These are phyloP conservation scores for Icerya purchasi DNA, from an alignment of 2,888 invertebrate genomes.

Conservation along the genomic window DNA sequence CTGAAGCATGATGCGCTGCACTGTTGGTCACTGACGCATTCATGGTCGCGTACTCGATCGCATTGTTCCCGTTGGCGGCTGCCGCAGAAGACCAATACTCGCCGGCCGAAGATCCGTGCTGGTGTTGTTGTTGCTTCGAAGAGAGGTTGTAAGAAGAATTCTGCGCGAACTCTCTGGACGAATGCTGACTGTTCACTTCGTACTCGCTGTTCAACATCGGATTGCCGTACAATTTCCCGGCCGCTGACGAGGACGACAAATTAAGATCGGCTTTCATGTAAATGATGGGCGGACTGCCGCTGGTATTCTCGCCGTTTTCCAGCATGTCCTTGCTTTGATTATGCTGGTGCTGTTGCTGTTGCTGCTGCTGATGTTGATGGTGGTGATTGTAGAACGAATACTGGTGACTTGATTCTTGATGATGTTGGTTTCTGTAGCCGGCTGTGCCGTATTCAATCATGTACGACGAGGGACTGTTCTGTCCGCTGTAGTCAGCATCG, in stretches of 20 bases:
- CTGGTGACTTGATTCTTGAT: not conserved
- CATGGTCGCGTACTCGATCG: conserved; percentile 9
- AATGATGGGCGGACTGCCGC: conserved; percentile 1
- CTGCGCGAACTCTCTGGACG: not conserved
- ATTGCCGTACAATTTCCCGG: conserved; percentile 5
- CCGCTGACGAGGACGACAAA: not conserved
- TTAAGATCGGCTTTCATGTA: conserved; percentile 4
- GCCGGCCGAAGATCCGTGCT: not conserved
- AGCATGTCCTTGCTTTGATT: conserved; percentile 1
- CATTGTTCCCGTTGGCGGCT: conserved; percentile 1
- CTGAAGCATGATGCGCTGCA: conserved; percentile 8
- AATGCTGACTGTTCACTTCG: not conserved
- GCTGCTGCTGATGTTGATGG: conserved; percentile 1
- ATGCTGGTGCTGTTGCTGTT: not conserved
- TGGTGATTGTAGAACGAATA: not conserved
- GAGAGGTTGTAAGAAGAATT: not conserved
- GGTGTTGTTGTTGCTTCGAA: not conserved
- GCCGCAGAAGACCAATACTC: conserved; percentile 12
- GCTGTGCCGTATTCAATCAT: not conserved
- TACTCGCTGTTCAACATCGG: not conserved
- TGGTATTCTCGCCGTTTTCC: conserved; percentile 1
- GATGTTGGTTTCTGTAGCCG: not conserved
- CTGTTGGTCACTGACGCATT: not conserved
- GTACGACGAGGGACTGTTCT: not conserved
- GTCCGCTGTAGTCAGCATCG: not conserved